Conservation (phyloP, 1,140 invertebrate species). For the Lanistes nyassanus region DNA sequence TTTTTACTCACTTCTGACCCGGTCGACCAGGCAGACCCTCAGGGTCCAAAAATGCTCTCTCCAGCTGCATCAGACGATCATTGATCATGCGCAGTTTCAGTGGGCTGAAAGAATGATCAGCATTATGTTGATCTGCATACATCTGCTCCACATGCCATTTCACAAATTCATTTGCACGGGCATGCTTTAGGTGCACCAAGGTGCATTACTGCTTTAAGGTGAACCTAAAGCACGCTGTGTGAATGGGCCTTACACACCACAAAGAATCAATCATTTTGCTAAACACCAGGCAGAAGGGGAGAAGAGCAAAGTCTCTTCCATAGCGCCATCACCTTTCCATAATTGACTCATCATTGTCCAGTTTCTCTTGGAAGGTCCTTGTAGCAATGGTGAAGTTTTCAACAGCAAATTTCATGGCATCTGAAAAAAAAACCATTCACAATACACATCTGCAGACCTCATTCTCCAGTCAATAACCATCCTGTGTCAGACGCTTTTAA, state of each 20-base stretch:
- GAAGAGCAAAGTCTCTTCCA: too few species aligned
- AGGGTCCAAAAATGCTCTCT: conserved; percentile 68
- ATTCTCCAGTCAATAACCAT: too few species aligned
- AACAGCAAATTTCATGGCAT: conserved; percentile 27
- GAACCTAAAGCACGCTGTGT: neutral
- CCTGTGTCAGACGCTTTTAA: too few species aligned
- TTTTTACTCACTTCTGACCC: conserved; percentile 50
- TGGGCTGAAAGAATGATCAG: conserved; percentile 28
- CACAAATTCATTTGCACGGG: neutral
- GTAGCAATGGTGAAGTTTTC: conserved; percentile 24
- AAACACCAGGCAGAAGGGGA: too few species aligned
- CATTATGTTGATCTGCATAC: too few species aligned
- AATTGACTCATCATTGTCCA: conserved; percentile 3
- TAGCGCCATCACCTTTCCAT: neutral
- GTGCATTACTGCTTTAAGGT: too few species aligned
- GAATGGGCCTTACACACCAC: neutral
- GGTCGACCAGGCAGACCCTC: conserved; percentile 62
- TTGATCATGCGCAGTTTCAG: conserved; percentile 63
- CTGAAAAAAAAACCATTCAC: conserved; percentile 5
- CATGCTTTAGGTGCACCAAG: too few species aligned
- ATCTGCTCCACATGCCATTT: too few species aligned
- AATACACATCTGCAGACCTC: too few species aligned
- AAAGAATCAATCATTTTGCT: too few species aligned
- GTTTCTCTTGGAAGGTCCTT: conserved; percentile 14
- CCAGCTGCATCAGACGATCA: conserved; percentile 68